These are phyloP conservation scores for Pyxicephalus adspersus DNA, from an alignment of 2,113 vertebrate species.

Conservation along the genomic window DNA sequence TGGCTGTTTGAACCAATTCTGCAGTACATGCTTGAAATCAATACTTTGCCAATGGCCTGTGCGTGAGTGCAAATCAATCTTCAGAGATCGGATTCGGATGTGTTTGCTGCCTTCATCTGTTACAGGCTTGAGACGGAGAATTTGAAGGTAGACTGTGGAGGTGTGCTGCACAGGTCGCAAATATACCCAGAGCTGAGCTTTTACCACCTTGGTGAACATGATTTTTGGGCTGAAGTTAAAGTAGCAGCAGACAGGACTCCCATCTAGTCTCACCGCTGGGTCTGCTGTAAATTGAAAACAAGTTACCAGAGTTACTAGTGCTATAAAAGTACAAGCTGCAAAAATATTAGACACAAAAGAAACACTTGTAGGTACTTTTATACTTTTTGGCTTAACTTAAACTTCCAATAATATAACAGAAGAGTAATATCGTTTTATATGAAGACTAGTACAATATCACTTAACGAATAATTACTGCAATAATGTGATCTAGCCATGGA, in stretches of 20 bases:
- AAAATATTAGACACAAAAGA: no score
- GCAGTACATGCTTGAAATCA: constrained; percentile 97
- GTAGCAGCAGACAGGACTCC: constrained; percentile 94
- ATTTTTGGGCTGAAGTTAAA: constrained; percentile 99
- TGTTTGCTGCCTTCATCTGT: constrained; percentile 91
- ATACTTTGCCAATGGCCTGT: constrained; percentile 97
- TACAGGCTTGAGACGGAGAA: constrained; percentile 92
- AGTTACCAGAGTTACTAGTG: no score
- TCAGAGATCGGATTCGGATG: constrained; percentile 95
- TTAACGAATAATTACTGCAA: no score
- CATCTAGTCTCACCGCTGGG: constrained; percentile 91
- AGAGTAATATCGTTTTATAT: no score
- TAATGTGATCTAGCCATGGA: no score
- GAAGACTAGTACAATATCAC: no score
- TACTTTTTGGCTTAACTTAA: no score
- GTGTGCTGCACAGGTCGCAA: constrained; percentile 91
- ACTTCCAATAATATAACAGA: no score
- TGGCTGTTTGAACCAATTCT: constrained; percentile 99
- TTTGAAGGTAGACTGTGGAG: constrained; percentile 95
- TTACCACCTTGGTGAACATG: constrained; percentile 98
- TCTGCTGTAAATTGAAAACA: constrained; percentile 78
- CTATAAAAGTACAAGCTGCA: no score
- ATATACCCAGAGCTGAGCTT: constrained; percentile 97
- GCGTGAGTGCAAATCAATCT: constrained; percentile 93
- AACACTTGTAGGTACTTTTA: no score